Evolutionary conservation across 1,140 invertebrate species (phyloP).

Genomic region (Polypedilum vanderplanki): DNA sequence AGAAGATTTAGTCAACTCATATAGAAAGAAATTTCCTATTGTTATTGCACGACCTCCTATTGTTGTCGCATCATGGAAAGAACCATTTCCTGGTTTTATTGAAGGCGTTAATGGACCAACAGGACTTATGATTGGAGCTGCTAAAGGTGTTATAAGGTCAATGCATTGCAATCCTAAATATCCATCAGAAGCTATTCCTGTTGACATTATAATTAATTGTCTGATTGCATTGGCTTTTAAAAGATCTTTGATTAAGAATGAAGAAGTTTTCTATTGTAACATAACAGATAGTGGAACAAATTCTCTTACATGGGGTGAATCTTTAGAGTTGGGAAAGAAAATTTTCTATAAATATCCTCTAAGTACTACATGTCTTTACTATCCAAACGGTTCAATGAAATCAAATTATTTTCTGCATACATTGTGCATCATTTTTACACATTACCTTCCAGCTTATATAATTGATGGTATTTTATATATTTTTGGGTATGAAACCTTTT

Average conservation of each 20-base stretch:
- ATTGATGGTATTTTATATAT: constrained; percentile 62
- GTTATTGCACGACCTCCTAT: constrained; percentile 68
- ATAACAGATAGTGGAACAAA: constrained; percentile 54
- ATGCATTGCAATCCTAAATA: constrained; percentile 63
- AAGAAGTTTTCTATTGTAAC: constrained; percentile 50
- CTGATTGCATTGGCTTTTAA: constrained; percentile 69
- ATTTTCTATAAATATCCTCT: constrained; percentile 55
- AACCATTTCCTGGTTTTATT: constrained; percentile 79
- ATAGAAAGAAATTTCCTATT: constrained; percentile 54
- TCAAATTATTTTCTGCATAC: constrained; percentile 58
- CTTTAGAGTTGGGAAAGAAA: constrained; percentile 58
- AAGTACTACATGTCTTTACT: constrained; percentile 63
- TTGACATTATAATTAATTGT: constrained; percentile 72
- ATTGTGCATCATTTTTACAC: constrained; percentile 63
- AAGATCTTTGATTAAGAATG: constrained; percentile 48
- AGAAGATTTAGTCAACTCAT: constrained; percentile 60
- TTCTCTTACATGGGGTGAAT: constrained; percentile 68
- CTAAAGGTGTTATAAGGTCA: constrained; percentile 70
- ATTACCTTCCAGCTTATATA: constrained; percentile 73
- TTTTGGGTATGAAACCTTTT: constrained; percentile 71
- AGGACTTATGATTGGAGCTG: constrained; percentile 65
- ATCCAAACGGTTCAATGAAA: constrained; percentile 69
- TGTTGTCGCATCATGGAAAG: constrained; percentile 60
- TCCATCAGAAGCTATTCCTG: constrained; percentile 66
- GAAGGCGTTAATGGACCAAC: constrained; percentile 92